Percentiles rank a stretch among this genome's conserved stretches.
These are phyloP conservation scores for Cylindroiulus punctatus DNA, from an alignment of 2,888 invertebrate species.

Conservation along the genomic window DNA sequence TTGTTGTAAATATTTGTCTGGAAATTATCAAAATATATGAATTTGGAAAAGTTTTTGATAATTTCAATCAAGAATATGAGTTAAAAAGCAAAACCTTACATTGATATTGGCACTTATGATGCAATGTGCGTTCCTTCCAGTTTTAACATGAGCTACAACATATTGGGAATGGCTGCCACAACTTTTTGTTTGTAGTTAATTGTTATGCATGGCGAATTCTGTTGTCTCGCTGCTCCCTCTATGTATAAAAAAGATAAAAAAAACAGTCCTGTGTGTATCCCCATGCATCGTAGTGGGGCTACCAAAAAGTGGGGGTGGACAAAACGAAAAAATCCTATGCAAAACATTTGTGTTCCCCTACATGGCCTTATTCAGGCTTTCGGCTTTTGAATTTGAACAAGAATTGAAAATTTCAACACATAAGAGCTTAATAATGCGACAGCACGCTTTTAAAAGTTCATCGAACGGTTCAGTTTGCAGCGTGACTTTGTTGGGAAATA, in stretches of 20 bases:
- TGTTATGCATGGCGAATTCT: constrained; percentile 17
- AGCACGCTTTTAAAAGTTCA: not conserved
- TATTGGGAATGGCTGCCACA: not conserved
- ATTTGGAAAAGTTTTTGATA: too few species aligned
- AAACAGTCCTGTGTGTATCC: not conserved
- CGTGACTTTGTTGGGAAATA: not conserved
- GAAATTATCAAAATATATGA: too few species aligned
- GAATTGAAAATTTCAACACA: constrained; percentile 36
- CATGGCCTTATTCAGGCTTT: not conserved
- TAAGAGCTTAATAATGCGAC: not conserved
- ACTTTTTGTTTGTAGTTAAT: not conserved
- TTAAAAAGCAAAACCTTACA: too few species aligned
- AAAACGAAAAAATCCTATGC: constrained; percentile 19
- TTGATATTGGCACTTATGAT: too few species aligned
- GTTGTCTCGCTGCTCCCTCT: constrained; percentile 30
- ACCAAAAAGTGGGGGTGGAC: constrained; percentile 22
- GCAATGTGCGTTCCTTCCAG: too few species aligned
- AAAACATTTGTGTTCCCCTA: constrained; percentile 26
- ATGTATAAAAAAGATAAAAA: constrained; percentile 7
- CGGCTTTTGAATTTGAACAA: constrained; percentile 21
- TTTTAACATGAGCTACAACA: not conserved
- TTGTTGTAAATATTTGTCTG: too few species aligned
- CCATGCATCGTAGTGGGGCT: not conserved
- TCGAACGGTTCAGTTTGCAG: not conserved
- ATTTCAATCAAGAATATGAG: too few species aligned